These are phyloP conservation scores for Platerodrilus igneus DNA, from an alignment of 2,888 invertebrate species.

Conservation along the genomic window DNA sequence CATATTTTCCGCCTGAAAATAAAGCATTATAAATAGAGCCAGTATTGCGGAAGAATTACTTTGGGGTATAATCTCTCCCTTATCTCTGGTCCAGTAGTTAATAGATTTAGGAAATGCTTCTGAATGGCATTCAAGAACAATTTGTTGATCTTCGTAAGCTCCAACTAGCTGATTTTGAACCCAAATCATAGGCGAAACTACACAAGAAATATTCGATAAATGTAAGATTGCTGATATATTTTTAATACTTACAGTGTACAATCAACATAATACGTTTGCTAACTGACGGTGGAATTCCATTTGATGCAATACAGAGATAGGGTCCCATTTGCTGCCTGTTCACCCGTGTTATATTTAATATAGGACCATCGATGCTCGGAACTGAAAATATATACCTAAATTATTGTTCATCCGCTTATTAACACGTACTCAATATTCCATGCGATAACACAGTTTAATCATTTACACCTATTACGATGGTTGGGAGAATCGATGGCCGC, in stretches of 20 bases:
- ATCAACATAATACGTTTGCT: constrained; percentile 84
- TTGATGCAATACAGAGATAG: constrained; percentile 73
- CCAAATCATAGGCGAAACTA: constrained; percentile 71
- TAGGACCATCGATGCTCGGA: constrained; percentile 61
- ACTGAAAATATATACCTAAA: constrained; percentile 46
- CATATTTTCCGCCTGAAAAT: constrained; percentile 55
- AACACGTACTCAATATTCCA: constrained; percentile 17
- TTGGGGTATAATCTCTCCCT: constrained; percentile 59
- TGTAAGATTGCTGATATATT: too few relatives aligned
- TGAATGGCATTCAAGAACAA: constrained; percentile 67
- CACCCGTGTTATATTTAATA: constrained; percentile 63
- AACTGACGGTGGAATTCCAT: constrained; percentile 78
- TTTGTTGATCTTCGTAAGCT: constrained; percentile 60
- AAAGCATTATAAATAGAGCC: too few relatives aligned
- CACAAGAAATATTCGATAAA: too few relatives aligned
- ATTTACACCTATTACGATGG: constrained; percentile 18
- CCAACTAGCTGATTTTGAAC: constrained; percentile 69
- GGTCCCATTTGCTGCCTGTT: constrained; percentile 74
- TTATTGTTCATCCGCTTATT: constrained; percentile 19
- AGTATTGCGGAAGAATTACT: constrained; percentile 48
- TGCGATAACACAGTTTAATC: constrained; percentile 19
- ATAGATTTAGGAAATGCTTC: constrained; percentile 71
- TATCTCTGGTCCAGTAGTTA: constrained; percentile 68
- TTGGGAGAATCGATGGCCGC: constrained; percentile 14
- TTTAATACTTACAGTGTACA: constrained; percentile 74